phyloP scores from a whole-genome alignment of 1,140 invertebrate genomes.

The Drosophila kepulauana region DNA sequence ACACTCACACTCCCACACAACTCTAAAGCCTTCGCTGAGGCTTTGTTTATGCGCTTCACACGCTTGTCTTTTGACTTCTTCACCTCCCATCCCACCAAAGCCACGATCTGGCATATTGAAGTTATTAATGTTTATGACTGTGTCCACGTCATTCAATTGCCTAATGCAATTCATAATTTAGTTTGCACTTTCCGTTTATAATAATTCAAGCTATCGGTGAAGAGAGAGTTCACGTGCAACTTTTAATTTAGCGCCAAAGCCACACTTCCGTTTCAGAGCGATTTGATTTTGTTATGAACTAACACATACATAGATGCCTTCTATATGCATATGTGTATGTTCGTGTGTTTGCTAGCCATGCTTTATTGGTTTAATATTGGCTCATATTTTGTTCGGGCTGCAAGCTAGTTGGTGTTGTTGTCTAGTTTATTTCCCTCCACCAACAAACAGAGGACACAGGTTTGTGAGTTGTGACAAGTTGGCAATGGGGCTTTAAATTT shows the following conservation, averaged over 20 bases:
- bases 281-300: constrained; percentile 64
- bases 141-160: constrained; percentile 60
- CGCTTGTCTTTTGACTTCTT: constrained; percentile 60
- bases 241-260: constrained; percentile 42
- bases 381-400: constrained; percentile 71
- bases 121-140: constrained; percentile 78
- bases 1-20: background rate
- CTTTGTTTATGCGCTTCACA: constrained; percentile 79
- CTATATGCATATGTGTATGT: constrained; percentile 4
- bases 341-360: constrained; percentile 31
- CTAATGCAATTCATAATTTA: constrained; percentile 73
- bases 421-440: constrained; percentile 20
- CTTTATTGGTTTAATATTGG: constrained; percentile 82
- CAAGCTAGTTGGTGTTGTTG: constrained; percentile 18
- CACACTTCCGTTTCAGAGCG: constrained; percentile 51
- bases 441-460: constrained; percentile 33
- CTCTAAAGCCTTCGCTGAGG: constrained; percentile 51
- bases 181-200: constrained; percentile 61
- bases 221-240: constrained; percentile 3
- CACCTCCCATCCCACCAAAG: background rate
- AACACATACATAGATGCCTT: background rate
- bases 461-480: constrained; percentile 79
- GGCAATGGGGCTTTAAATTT: constrained; percentile 80
- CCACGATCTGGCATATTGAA: constrained; percentile 58
- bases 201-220: constrained; percentile 58